Evolutionary conservation across 1,140 invertebrate species (phyloP).

Genomic region (Ceratosolen solmsi): DNA sequence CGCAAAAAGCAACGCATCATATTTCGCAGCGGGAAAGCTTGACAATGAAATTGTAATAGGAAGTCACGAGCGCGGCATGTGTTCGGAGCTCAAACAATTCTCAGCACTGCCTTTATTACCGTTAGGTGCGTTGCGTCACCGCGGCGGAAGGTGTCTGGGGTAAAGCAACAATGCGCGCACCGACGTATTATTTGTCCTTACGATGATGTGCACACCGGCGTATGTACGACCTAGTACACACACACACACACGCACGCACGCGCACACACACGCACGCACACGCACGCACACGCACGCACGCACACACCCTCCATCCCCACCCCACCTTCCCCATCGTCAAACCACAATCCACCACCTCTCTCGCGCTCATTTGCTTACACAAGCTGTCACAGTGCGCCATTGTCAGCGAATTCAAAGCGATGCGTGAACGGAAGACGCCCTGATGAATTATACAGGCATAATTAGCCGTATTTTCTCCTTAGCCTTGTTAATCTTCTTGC

Average conservation of each 20-base stretch:
- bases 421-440: neutral
- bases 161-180: constrained; percentile 31
- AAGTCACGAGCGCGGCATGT: neutral
- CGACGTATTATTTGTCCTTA: constrained; percentile 45
- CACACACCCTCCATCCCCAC: no score
- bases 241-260: neutral
- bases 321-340: neutral
- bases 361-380: neutral
- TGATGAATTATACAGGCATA: constrained; percentile 32
- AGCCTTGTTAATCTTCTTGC: no score
- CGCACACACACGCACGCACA: neutral
- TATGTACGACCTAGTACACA: neutral
- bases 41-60: constrained; percentile 30
- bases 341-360: no score
- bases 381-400: constrained; percentile 1
- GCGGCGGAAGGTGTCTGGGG: constrained; percentile 34
- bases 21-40: neutral
- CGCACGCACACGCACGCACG: neutral
- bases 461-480: constrained; percentile 11
- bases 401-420: constrained; percentile 13
- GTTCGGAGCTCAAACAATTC: constrained; percentile 13
- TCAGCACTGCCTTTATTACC: constrained; percentile 28
- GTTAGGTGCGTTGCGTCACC: neutral
- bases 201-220: constrained; percentile 19
- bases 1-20: neutral